Conservation (phyloP, 2,888 invertebrate genomes). For the Pasiphila rectangulata region DNA sequence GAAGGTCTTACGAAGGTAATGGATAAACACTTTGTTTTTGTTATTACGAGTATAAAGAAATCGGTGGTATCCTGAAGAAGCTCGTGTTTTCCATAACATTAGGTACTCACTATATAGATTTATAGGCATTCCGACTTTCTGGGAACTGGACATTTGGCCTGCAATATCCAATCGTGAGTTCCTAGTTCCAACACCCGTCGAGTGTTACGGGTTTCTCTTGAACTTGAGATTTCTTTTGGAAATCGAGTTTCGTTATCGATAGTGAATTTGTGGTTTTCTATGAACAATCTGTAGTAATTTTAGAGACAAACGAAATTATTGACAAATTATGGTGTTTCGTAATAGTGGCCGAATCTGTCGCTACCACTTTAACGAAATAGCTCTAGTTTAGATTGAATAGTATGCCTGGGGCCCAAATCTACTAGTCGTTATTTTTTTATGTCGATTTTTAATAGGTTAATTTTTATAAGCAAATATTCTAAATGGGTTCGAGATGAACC, state of each 20-base stretch:
- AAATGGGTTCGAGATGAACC: no score
- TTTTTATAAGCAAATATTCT: no score
- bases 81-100: no score
- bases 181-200: background rate
- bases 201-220: conserved; percentile 35
- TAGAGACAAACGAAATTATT: conserved; percentile 40
- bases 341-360: conserved; percentile 31
- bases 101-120: background rate
- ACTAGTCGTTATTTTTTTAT: no score
- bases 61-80: no score
- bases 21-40: no score
- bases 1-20: no score
- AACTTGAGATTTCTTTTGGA: conserved; percentile 55
- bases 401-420: no score
- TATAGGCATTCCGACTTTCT: no score
- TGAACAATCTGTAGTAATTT: conserved; percentile 33
- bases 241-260: conserved; percentile 34
- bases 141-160: background rate
- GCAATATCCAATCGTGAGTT: background rate
- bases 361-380: conserved; percentile 22
- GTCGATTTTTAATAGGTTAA: no score
- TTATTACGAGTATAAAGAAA: no score
- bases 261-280: conserved; percentile 40
- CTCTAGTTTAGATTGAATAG: conserved; percentile 37
- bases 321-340: conserved; percentile 34